Conservation (phyloP, 2,888 invertebrate genomes). For the Agriotes lineatus region DNA sequence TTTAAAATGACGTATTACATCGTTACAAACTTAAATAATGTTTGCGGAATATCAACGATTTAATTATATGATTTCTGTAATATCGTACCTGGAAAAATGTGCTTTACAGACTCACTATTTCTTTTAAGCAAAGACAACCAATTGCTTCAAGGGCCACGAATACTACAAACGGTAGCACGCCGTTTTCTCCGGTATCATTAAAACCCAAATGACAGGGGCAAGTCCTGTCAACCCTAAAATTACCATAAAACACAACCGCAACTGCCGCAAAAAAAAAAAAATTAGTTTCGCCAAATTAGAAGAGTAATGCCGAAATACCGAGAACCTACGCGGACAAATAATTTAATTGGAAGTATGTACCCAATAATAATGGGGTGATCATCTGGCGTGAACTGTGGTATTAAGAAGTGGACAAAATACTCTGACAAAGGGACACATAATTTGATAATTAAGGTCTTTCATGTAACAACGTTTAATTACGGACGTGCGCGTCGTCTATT, state of each 20-base stretch:
- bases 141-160: not conserved
- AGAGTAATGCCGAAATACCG: not conserved
- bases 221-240: not conserved
- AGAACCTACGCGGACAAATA: not conserved
- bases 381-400: not conserved
- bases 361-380: not conserved
- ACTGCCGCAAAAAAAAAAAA: not conserved
- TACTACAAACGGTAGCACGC: no score
- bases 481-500: no score
- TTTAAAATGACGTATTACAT: no score
- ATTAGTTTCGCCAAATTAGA: slow-evolving; percentile 12
- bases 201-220: not conserved
- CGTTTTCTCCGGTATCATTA: not conserved
- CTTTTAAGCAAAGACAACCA: no score
- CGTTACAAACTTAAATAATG: no score
- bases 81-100: no score
- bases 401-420: slow-evolving; percentile 7
- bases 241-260: not conserved
- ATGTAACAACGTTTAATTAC: no score
- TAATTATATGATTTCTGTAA: no score
- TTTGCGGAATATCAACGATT: no score
- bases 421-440: slow-evolving; percentile 8
- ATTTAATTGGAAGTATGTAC: not conserved
- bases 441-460: slow-evolving; percentile 2
- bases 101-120: no score